Base-by-base conservation (phyloP, 37 sponge, comb jelly and placozoan genomes). In the Theonella swinhoei region DNA sequence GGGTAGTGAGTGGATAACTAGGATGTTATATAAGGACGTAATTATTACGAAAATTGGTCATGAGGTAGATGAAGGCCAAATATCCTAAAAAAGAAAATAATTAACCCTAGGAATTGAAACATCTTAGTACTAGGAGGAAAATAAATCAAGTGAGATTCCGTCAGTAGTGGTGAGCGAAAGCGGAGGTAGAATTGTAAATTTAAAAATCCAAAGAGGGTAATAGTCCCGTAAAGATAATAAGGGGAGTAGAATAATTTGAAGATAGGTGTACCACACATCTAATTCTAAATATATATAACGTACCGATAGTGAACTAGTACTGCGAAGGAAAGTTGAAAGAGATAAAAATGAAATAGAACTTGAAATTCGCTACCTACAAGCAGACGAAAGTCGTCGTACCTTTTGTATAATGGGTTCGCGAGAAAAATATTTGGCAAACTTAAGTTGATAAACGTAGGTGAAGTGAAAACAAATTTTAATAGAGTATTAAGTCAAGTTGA, bases 291-390 rank as follows among this genome's bases (percentile, higher is more conserved):
- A 83, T 66, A 47, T 85, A 77, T 88, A 75, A 61, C 61, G 75
- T 81, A 92, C 89, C 92, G 65, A 92, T 78, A 91, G 91, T 74
- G 67, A 72, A 89, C 30, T 9, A 91, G 91, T 92, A 92, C 88
- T 80, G 92, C 87, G 85, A 92, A 79, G 92, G 92, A 92, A 92
- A 74, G 88, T 83, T 92, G 88, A 92, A 92, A 88, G 88, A 88
- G 87, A 83, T 70, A 70, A 39, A 47, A 79, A 54, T 91, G 87
- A 91, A 91, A 87, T 78, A 91, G 91, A 86, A 26, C 64, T 70
- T 76, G 81, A 91, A 91, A 86, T 77, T 87, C 58, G 72, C 71
- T 78, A 83, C 42, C 64, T 70, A 86, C 64, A 83, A 91, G 91
- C 87, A 86, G 91, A 91, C 70, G 82, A 67, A 29, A 36, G 58